A percentile compares a stretch with the other conserved stretches of the same genome.
phyloP scores from a whole-genome alignment of 2,888 invertebrate species.

The Pristionchus mayeri region DNA sequence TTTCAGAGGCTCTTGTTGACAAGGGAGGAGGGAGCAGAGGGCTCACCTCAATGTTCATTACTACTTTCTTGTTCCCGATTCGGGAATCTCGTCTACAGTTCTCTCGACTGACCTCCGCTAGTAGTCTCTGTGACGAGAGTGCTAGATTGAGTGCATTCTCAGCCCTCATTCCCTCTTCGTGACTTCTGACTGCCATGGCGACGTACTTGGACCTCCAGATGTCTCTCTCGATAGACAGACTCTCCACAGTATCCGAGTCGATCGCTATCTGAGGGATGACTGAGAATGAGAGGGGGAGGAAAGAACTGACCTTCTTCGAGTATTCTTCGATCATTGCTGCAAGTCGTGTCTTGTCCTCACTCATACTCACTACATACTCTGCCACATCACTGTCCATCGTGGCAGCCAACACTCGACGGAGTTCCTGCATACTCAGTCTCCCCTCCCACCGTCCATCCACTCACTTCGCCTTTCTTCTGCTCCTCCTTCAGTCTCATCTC shows the following conservation, averaged over 20 bases:
- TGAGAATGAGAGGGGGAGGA: no score
- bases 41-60: slow-evolving; percentile 2
- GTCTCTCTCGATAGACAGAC: slow-evolving; percentile 42
- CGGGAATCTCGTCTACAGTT: not conserved
- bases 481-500: slow-evolving; percentile 34
- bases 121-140: slow-evolving; percentile 7
- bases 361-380: slow-evolving; percentile 35
- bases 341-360: slow-evolving; percentile 16
- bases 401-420: slow-evolving; percentile 8
- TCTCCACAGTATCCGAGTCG: slow-evolving; percentile 36
- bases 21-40: slow-evolving; percentile 25
- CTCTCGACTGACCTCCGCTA: not conserved
- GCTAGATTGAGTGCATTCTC: not conserved
- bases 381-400: slow-evolving; percentile 47
- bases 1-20: not conserved
- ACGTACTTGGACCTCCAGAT: slow-evolving; percentile 44
- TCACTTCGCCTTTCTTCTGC: slow-evolving; percentile 9
- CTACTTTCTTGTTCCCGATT: no score
- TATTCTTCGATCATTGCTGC: slow-evolving; percentile 35
- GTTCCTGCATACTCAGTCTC: slow-evolving; percentile 1
- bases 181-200: slow-evolving; percentile 43
- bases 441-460: not conserved
- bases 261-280: not conserved
- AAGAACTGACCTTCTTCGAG: slow-evolving; percentile 18
- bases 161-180: slow-evolving; percentile 47